Evolutionary conservation across 2,888 invertebrate genomes (phyloP).

Genomic region (Heliconius ethilla): DNA sequence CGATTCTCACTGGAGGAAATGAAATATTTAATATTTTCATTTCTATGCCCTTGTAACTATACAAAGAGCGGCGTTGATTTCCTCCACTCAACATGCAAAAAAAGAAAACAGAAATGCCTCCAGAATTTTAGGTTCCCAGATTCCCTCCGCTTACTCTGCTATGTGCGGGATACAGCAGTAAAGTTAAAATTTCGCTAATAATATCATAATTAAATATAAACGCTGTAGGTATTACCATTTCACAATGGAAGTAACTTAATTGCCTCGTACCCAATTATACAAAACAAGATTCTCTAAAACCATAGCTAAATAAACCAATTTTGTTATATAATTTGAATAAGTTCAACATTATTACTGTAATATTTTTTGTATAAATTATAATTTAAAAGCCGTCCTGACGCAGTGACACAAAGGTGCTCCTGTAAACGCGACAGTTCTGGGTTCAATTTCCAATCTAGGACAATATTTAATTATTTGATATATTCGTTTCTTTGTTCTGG

Average conservation of each 20-base stretch:
- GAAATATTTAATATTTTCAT: too few relatives aligned
- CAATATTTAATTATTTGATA: too few relatives aligned
- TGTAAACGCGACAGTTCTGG: too few relatives aligned
- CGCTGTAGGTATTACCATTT: neutral
- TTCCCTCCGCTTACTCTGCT: neutral
- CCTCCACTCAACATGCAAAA: too few relatives aligned
- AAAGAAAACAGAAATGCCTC: too few relatives aligned
- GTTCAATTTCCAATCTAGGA: too few relatives aligned
- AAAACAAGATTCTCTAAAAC: slow-evolving; percentile 10
- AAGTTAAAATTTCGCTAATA: neutral
- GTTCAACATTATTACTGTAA: neutral
- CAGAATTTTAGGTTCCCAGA: neutral
- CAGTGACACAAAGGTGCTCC: too few relatives aligned
- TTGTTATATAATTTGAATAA: slow-evolving; percentile 5
- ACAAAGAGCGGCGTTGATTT: too few relatives aligned
- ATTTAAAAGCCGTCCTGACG: neutral
- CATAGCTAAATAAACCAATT: slow-evolving; percentile 3
- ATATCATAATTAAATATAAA: neutral
- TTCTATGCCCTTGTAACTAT: too few relatives aligned
- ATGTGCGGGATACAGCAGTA: neutral
- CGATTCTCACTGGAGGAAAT: too few relatives aligned
- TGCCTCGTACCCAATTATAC: slow-evolving; percentile 14
- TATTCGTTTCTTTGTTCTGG: too few relatives aligned
- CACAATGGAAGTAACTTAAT: slow-evolving; percentile 11
- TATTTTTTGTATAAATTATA: neutral